These are phyloP conservation scores for Cydia pomonella DNA, from an alignment of 1,140 invertebrate genomes.

Conservation along the genomic window DNA sequence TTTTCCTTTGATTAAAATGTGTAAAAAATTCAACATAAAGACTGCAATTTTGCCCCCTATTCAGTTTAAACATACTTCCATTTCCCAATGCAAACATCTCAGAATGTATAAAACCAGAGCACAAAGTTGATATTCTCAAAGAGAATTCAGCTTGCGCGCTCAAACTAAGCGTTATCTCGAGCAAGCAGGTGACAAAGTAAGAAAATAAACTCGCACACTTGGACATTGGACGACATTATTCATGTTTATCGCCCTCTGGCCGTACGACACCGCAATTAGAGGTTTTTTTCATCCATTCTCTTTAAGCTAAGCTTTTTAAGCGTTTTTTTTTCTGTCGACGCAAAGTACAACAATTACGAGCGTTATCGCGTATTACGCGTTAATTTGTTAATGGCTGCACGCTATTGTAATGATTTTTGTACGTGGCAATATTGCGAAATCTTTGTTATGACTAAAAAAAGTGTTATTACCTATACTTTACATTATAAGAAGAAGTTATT, in stretches of 20 bases:
- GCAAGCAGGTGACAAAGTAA: constrained; percentile 73
- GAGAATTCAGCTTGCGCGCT: constrained; percentile 4
- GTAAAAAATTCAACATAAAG: too few species aligned
- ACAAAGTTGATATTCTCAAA: constrained; percentile 1
- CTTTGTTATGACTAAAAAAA: too few species aligned
- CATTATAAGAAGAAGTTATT: too few species aligned
- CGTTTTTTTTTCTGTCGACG: constrained; percentile 32
- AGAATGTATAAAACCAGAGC: neutral
- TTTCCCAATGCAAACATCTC: neutral
- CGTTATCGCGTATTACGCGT: neutral
- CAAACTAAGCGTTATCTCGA: constrained; percentile 51
- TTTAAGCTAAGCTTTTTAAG: constrained; percentile 47
- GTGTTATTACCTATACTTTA: too few species aligned
- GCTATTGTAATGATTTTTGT: neutral
- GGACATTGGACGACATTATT: constrained; percentile 73
- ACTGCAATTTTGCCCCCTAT: too few species aligned
- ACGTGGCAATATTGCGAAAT: neutral
- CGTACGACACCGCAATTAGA: constrained; percentile 67
- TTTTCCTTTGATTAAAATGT: too few species aligned
- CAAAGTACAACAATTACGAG: neutral
- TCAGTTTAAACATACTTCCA: too few species aligned
- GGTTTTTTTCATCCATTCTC: constrained; percentile 49
- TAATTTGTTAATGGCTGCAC: neutral
- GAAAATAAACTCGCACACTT: constrained; percentile 71
- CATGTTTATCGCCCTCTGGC: constrained; percentile 70